These are phyloP conservation scores for Ooceraea biroi DNA, from an alignment of 1,140 invertebrate species.

Conservation along the genomic window DNA sequence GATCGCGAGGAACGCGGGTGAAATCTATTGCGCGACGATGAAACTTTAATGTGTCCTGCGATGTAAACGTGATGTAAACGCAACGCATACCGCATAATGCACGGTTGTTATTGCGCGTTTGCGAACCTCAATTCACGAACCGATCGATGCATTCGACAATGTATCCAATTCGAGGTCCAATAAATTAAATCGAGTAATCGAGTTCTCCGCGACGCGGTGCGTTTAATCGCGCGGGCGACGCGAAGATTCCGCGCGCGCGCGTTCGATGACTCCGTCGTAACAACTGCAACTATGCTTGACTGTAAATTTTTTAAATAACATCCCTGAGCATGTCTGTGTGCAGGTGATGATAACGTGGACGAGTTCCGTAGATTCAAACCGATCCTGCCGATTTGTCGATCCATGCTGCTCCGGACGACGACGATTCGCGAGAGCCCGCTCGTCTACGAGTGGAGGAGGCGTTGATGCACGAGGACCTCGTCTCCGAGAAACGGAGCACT, in stretches of 20 bases:
- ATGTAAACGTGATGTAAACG: slow-evolving; percentile 15
- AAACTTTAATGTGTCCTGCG: slow-evolving; percentile 24
- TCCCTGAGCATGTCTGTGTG: slow-evolving; percentile 60
- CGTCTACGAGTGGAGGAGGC: slow-evolving; percentile 22
- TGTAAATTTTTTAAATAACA: slow-evolving; percentile 46
- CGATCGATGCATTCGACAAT: neutral
- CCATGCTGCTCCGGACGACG: slow-evolving; percentile 18
- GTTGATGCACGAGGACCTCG: slow-evolving; percentile 29
- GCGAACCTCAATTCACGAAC: slow-evolving; percentile 14
- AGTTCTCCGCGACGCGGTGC: neutral
- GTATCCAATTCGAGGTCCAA: slow-evolving; percentile 5
- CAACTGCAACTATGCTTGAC: neutral
- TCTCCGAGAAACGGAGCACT: slow-evolving; percentile 35
- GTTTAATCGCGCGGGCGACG: neutral
- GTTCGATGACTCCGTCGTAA: neutral
- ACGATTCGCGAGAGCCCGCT: slow-evolving; percentile 49
- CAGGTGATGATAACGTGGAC: slow-evolving; percentile 4
- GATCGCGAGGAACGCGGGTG: neutral
- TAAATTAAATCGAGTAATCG: slow-evolving; percentile 50
- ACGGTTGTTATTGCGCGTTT: no score
- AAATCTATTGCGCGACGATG: slow-evolving; percentile 33
- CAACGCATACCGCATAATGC: neutral
- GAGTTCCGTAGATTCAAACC: neutral
- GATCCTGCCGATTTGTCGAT: neutral
- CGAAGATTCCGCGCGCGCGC: neutral